Evolutionary conservation across 2,888 invertebrate genomes (phyloP), one percentile per base, ranked within the genome.

Genomic region (Aphidius colemani): DNA sequence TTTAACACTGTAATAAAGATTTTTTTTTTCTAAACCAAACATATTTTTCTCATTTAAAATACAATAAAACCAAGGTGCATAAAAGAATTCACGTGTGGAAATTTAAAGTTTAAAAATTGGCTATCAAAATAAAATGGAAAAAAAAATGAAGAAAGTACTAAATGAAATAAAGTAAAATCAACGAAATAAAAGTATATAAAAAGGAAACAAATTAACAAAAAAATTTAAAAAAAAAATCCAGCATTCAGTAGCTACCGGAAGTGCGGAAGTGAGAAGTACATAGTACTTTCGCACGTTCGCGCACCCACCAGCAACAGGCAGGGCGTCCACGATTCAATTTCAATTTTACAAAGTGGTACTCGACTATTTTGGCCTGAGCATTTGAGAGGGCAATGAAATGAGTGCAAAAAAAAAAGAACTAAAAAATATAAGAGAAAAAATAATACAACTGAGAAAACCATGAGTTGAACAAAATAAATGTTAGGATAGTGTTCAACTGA

Each of bases 331-430:
- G 59, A 66, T 66, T 58, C 68, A 64, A 69, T 69, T 69, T 68
- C 68, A 66, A 69, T 69, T 69, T 66, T 56, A 61, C 66, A 67
- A 69, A 69, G 68, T 69, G 68, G 66, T 51, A 64, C 66, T 69
- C 66, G 62, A 55, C 63, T 63, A 66, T 67, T 69, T 55, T 67
- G 63, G 59, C 53, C 63, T 53, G 63, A 62, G 63, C 53, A 61
- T 65, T 67, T 61, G 65, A 59, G 41, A 59, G 50, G 49, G 55
- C 65, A 61, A 61, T 59, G 53, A 62, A 65, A 63, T 64, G 64
- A 59, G 57, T 51, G 39, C 6, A 30, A 49, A 53, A 56, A 56
- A 30, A 41, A 59, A 46, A 48, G 61, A 60, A 63, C 53, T 56
- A 59, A 55, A 62, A 55, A 64, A 62, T 59, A 45, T 40, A 48